Percentiles rank a stretch among this genome's conserved stretches.
Evolutionary conservation across 2,113 vertebrate genomes (phyloP).

Genomic region (Apteryx mantelli): DNA sequence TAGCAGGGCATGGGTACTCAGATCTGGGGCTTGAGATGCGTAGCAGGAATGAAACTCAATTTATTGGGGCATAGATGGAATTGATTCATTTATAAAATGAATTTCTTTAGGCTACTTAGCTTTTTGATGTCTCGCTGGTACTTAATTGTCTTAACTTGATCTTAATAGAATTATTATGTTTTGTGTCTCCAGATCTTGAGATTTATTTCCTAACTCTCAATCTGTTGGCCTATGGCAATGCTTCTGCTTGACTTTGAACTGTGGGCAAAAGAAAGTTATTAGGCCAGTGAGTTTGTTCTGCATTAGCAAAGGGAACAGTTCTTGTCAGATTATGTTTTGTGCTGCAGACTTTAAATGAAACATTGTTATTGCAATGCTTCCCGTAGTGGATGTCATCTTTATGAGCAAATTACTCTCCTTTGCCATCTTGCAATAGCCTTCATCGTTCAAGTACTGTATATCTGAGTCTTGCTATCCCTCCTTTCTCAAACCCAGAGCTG

Average conservation of each 20-base stretch:
- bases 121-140: constrained; percentile 44
- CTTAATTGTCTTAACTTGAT: constrained; percentile 52
- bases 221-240: constrained; percentile 16
- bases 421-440: background rate
- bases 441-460: background rate
- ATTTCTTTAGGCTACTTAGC: constrained; percentile 33
- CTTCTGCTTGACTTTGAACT: constrained; percentile 26
- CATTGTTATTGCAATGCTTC: background rate
- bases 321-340: background rate
- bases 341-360: background rate
- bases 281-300: background rate
- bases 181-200: constrained; percentile 31
- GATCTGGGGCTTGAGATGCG: background rate
- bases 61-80: background rate
- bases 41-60: background rate
- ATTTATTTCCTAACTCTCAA: constrained; percentile 35
- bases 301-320: background rate
- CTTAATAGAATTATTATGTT: constrained; percentile 59
- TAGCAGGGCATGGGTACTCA: background rate
- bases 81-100: constrained; percentile 35
- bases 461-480: background rate
- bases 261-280: background rate
- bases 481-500: background rate
- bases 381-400: background rate
- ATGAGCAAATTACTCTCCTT: background rate